A percentile compares a stretch with the other conserved stretches of the same genome.
Evolutionary conservation across 1,140 invertebrate species (phyloP).

Genomic region (Lysiphlebus fabarum): DNA sequence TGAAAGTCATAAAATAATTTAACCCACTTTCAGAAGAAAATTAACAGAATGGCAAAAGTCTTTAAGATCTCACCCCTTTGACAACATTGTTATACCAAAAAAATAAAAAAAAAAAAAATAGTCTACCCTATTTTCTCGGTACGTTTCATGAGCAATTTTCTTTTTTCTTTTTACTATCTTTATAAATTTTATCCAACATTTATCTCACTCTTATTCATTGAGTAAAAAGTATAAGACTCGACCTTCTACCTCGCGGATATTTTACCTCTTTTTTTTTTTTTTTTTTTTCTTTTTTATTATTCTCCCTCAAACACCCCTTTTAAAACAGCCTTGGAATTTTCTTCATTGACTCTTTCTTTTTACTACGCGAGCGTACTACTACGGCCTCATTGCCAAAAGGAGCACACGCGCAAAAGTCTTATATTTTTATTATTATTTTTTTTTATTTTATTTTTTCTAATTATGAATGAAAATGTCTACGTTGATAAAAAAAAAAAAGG

Average conservation of each 20-base stretch:
- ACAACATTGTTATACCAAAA: not conserved
- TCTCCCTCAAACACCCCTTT: slow-evolving; percentile 30
- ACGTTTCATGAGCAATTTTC: slow-evolving; percentile 9
- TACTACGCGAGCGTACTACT: slow-evolving; percentile 51
- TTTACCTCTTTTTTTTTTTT: slow-evolving; percentile 5
- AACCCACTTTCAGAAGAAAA: slow-evolving; percentile 52
- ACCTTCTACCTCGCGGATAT: not conserved
- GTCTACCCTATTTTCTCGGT: slow-evolving; percentile 25
- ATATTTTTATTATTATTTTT: slow-evolving; percentile 15
- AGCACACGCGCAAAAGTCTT: slow-evolving; percentile 14
- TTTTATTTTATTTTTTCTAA: slow-evolving; percentile 42
- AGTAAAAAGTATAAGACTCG: slow-evolving; percentile 23
- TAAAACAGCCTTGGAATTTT: slow-evolving; percentile 38
- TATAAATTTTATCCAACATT: slow-evolving; percentile 28
- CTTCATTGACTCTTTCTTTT: slow-evolving; percentile 58
- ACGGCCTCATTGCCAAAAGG: slow-evolving; percentile 21
- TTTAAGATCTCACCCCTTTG: slow-evolving; percentile 42
- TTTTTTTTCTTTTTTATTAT: too few species aligned
- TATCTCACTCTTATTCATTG: slow-evolving; percentile 53
- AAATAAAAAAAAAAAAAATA: too few species aligned
- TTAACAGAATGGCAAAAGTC: slow-evolving; percentile 53
- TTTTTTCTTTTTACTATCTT: slow-evolving; percentile 29
- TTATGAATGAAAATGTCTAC: slow-evolving; percentile 55
- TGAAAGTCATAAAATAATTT: slow-evolving; percentile 51
- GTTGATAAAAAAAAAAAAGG: slow-evolving; percentile 7